Evolutionary conservation across 2,113 vertebrate genomes (phyloP).

Genomic region (western clawed frog (Xenopus tropicalis)): UCB_Xtro_10.0 CM004451.2:30114001-30114500

Average conservation of each 20-base stretch:
- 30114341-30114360: not conserved
- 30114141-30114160: not conserved
- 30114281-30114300: no score
- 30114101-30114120: no score
- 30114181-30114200: no score
- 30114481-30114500: no score
- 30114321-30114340: constrained; percentile 11
- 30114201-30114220: constrained; percentile 9
- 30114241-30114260: not conserved
- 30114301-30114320: not conserved
- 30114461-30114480: no score
- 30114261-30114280: not conserved
- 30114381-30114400: not conserved
- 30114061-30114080: no score
- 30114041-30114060: no score
- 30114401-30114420: no score
- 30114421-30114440: no score
- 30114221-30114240: constrained; percentile 5
- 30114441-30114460: no score
- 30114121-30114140: no score
- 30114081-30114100: no score
- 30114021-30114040: not conserved
- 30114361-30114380: not conserved
- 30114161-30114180: not conserved
- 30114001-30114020: not conserved